phyloP scores from a whole-genome alignment of 2,797 vertebrate genomes.

The Carcharodon carcharias region DNA sequence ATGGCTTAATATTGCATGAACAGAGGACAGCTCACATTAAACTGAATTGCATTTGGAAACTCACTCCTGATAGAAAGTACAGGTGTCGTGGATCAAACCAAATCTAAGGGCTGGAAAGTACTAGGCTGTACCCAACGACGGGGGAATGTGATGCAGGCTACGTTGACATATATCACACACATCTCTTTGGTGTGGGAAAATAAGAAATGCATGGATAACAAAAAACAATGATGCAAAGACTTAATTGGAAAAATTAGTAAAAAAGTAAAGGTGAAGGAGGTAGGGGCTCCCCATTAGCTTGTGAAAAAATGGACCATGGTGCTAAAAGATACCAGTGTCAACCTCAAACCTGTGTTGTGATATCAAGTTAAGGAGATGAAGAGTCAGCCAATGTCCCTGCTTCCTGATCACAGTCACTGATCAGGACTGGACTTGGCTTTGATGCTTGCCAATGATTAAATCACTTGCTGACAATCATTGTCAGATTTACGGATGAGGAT shows the following conservation, averaged over 20 bases:
- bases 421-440: not conserved
- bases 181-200: not conserved
- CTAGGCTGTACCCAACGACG: not conserved
- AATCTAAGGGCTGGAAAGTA: not conserved
- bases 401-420: not conserved
- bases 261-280: not conserved
- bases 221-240: not conserved
- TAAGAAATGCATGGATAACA: not conserved
- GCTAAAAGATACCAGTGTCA: not conserved
- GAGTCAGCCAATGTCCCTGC: not conserved
- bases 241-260: not conserved
- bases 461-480: not conserved
- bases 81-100: not conserved
- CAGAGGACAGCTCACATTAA: not conserved
- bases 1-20: not conserved
- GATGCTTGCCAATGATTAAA: not conserved
- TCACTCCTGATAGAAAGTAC: not conserved
- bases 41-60: slow-evolving; percentile 9
- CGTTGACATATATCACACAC: not conserved
- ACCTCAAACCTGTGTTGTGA: not conserved
- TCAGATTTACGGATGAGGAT: not conserved
- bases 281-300: not conserved
- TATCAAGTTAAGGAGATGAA: not conserved
- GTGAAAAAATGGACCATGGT: not conserved
- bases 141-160: not conserved